Conservation (phyloP, 2,888 invertebrate genomes). For the Tanaodytes sp. region DNA sequence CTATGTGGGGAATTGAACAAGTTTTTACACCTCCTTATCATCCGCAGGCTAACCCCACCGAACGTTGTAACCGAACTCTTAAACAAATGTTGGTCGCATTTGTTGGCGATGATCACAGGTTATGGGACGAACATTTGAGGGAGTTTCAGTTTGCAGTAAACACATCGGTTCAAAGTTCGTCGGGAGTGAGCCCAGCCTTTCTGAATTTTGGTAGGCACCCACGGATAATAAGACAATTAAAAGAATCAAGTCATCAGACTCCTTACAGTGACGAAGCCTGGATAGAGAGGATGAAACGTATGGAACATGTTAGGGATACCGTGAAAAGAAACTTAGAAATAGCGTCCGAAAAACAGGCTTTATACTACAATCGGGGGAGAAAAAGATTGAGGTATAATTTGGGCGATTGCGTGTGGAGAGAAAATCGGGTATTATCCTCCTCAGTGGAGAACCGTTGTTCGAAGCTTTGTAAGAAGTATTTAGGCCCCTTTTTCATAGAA, state of each 20-base stretch:
- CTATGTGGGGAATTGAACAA: no score
- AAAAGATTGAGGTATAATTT: background rate
- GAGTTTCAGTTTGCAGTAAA: constrained; percentile 54
- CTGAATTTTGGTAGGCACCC: constrained; percentile 13
- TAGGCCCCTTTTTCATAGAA: background rate
- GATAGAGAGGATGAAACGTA: background rate
- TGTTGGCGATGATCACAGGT: constrained; percentile 44
- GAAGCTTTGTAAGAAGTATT: background rate
- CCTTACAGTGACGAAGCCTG: no score
- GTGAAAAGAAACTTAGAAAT: background rate
- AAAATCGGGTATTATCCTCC: background rate
- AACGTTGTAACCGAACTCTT: no score
- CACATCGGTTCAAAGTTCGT: constrained; percentile 46
- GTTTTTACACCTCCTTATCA: no score
- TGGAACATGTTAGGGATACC: background rate
- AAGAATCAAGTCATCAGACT: background rate
- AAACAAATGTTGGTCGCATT: constrained; percentile 16
- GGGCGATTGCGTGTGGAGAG: background rate
- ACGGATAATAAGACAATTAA: background rate
- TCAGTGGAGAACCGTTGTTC: background rate
- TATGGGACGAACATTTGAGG: constrained; percentile 55
- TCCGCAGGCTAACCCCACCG: no score
- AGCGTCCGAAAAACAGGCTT: background rate
- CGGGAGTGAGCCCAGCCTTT: constrained; percentile 49
- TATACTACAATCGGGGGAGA: background rate